These are phyloP conservation scores for Drosophila diplacantha DNA, from an alignment of 2,888 invertebrate species.

Conservation along the genomic window DNA sequence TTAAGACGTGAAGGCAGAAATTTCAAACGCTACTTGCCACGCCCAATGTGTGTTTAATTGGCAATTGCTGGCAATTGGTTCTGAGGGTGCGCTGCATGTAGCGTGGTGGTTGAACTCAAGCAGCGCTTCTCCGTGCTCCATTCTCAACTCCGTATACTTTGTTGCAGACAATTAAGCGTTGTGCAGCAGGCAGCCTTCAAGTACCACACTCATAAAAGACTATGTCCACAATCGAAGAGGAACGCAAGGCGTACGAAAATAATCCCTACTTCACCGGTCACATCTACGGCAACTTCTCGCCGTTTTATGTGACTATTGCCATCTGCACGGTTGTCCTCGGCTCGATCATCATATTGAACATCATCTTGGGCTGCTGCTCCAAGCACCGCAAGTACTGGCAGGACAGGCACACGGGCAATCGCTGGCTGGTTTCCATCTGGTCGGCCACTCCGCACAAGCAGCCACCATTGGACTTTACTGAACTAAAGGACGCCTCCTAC, in stretches of 20 bases:
- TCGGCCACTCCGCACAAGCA: constrained; percentile 89
- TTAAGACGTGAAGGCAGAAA: not conserved
- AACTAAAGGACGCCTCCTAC: constrained; percentile 81
- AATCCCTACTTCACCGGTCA: constrained; percentile 82
- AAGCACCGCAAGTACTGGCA: constrained; percentile 89
- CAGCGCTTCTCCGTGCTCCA: constrained; percentile 35
- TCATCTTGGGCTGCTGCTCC: constrained; percentile 89
- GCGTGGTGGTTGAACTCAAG: constrained; percentile 27
- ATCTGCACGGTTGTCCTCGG: constrained; percentile 86
- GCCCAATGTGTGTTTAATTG: constrained; percentile 48
- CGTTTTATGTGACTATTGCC: constrained; percentile 89
- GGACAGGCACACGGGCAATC: constrained; percentile 88
- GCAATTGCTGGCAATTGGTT: constrained; percentile 15
- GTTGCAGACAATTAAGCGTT: constrained; percentile 41
- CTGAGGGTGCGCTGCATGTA: constrained; percentile 9
- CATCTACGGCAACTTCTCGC: constrained; percentile 86
- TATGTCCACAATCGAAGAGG: constrained; percentile 83
- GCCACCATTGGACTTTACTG: constrained; percentile 88
- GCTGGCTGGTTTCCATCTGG: constrained; percentile 91
- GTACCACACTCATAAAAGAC: constrained; percentile 51
- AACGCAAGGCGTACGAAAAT: constrained; percentile 81
- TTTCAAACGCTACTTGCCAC: constrained; percentile 42
- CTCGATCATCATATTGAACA: constrained; percentile 85
- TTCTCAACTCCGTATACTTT: not conserved
- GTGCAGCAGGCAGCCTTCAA: constrained; percentile 27